Base-by-base conservation (phyloP, 1,140 invertebrate species). In the Pogonomyrmex californicus region DNA sequence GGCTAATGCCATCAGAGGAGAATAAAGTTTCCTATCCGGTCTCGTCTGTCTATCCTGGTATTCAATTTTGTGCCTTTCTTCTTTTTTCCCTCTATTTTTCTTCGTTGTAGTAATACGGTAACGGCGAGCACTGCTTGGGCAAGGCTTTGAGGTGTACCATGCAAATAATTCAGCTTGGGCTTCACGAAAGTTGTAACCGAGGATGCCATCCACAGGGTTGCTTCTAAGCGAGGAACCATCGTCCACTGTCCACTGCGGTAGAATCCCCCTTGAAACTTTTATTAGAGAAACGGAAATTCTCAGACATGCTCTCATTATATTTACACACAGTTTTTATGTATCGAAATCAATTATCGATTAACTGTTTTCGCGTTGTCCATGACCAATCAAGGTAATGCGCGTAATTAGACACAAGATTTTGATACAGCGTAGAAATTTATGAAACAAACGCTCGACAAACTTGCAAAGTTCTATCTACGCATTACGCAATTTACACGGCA, bases 91-190 rank as follows among this genome's bases (percentile, higher is more conserved):
- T 71, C 38, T 66, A 79, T 60, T 75, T 78, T 36, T 62, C 68
- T 65, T 51, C 54, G 85, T 75, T 66, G 60, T 63, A 65, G 73
- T 87, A 89, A 88, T 79, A 82, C 83, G 73, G 85, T 87, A 90
- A 88, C 82, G 66, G 73, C 75, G 49, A 88, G 82, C 65, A 65
- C 44, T 85, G 79, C 70, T 81, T 71, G 41, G 49, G 65, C 63
- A 85, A 81, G 82, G 90, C 85, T 91, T 90, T 83, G 85, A 79
- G 78, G 88, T 77, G 71, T 63, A 85, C 70, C 88, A 62, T 86
- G 90, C 87, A 91, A 91, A 91, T 91, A 91, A 91, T 91, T 91
- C 88, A 91, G 56, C 36, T 58, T 14, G 77, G 66, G 78, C 56
- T 79, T 79, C 54, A 41, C 56, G 70, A 89, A 86, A 91, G 70